phyloP scores from a whole-genome alignment of 2,797 vertebrate species.

The Phrynocephalus vlangalii region DNA sequence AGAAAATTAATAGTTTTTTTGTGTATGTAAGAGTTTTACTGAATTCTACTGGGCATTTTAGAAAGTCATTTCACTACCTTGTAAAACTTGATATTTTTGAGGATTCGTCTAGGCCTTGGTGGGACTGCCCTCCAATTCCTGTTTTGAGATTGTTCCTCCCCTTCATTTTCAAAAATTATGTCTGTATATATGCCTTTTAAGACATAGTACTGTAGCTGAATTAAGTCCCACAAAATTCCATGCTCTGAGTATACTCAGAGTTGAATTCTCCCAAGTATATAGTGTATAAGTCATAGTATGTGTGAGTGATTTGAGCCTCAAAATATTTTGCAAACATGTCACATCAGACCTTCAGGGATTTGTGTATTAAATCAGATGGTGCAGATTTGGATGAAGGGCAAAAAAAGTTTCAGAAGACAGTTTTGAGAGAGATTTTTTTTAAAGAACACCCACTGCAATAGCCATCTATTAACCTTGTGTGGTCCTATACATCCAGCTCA shows the following conservation, averaged over 20 bases:
- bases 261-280: neutral
- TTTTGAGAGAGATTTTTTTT: neutral
- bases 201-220: neutral
- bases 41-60: too few relatives aligned
- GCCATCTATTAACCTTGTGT: neutral
- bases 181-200: neutral
- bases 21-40: too few relatives aligned
- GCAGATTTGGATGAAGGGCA: neutral
- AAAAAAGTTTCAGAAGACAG: neutral
- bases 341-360: neutral
- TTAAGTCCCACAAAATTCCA: neutral
- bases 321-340: neutral
- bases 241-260: neutral
- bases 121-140: too few relatives aligned
- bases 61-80: too few relatives aligned
- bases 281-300: neutral
- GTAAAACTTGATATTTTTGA: too few relatives aligned
- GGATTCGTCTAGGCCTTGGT: too few relatives aligned
- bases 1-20: too few relatives aligned
- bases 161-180: too few relatives aligned
- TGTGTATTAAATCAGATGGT: neutral
- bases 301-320: neutral
- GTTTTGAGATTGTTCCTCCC: too few relatives aligned
- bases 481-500: neutral
- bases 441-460: neutral